These are phyloP conservation scores for Mus musculus DNA, from an alignment of 2,113 vertebrate species.

Conservation along the genomic window DNA sequence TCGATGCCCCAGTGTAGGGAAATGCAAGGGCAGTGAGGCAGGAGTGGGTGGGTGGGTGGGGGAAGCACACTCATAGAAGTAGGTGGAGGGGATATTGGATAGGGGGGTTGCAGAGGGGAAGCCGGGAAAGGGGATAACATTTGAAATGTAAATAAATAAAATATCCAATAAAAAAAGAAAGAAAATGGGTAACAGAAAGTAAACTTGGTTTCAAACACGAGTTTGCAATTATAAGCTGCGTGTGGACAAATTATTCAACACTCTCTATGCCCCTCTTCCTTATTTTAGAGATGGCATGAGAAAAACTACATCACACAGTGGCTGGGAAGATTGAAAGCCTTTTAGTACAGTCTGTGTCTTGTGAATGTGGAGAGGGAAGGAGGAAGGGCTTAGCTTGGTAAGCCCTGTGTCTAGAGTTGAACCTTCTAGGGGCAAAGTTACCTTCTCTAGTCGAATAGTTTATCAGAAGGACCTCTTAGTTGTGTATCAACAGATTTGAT, in stretches of 20 bases:
- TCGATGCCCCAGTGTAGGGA: no score
- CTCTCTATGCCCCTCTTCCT: background rate
- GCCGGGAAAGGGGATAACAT: no score
- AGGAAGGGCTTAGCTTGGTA: background rate
- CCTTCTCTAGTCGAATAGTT: background rate
- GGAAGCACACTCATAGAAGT: no score
- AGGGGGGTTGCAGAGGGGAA: no score
- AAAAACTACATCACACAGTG: background rate
- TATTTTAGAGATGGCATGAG: background rate
- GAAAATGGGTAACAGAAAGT: background rate
- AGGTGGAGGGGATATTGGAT: no score
- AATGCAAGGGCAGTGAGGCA: no score
- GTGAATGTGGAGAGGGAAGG: background rate
- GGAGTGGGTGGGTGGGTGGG: no score
- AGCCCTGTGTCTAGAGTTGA: background rate
- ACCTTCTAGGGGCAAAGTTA: background rate
- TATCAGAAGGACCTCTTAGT: background rate
- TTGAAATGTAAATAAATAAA: no score
- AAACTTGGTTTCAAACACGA: background rate
- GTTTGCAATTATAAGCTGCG: background rate
- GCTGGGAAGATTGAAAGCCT: background rate
- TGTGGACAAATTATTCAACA: background rate
- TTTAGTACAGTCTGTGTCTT: background rate
- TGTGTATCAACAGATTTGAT: background rate
- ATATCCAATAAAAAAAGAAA: no score